A percentile compares a stretch with the other conserved stretches of the same genome.
phyloP scores from a whole-genome alignment of 1,140 invertebrate species.

The Popillia japonica region DNA sequence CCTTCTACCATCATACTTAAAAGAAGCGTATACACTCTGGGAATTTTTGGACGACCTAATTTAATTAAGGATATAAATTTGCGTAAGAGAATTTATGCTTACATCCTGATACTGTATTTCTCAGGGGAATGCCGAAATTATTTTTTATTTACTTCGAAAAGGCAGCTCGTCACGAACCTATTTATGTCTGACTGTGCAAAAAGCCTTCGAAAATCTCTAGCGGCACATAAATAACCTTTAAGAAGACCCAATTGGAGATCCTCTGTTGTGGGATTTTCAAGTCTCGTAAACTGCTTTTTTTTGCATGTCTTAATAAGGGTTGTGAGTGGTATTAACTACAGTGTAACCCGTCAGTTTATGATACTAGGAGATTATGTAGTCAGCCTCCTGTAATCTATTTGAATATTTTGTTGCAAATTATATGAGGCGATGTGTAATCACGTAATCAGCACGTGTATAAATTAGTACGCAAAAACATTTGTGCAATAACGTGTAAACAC shows the following conservation, averaged over 20 bases:
- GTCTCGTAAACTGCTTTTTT: neutral
- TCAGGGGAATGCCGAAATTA: neutral
- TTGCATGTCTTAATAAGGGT: conserved; percentile 14
- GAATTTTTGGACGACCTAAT: neutral
- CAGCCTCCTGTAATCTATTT: too few relatives aligned
- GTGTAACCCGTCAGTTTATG: neutral
- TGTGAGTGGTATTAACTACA: neutral
- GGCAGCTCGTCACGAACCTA: neutral
- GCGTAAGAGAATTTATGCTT: neutral
- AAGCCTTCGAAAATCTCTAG: neutral
- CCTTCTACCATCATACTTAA: neutral
- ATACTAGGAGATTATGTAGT: neutral
- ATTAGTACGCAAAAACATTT: too few relatives aligned
- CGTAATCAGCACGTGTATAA: too few relatives aligned
- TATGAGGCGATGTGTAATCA: too few relatives aligned
- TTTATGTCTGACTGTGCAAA: neutral
- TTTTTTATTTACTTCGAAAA: conserved; percentile 8
- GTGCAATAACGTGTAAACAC: too few relatives aligned
- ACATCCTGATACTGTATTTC: neutral
- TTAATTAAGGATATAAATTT: conserved; percentile 20
- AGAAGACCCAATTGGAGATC: neutral
- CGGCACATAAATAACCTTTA: neutral
- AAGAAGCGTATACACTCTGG: neutral
- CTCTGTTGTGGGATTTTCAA: neutral
- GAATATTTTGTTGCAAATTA: neutral